These are phyloP conservation scores for Trichomycterus rosablanca DNA, from an alignment of 2,113 vertebrate species.

Conservation along the genomic window DNA sequence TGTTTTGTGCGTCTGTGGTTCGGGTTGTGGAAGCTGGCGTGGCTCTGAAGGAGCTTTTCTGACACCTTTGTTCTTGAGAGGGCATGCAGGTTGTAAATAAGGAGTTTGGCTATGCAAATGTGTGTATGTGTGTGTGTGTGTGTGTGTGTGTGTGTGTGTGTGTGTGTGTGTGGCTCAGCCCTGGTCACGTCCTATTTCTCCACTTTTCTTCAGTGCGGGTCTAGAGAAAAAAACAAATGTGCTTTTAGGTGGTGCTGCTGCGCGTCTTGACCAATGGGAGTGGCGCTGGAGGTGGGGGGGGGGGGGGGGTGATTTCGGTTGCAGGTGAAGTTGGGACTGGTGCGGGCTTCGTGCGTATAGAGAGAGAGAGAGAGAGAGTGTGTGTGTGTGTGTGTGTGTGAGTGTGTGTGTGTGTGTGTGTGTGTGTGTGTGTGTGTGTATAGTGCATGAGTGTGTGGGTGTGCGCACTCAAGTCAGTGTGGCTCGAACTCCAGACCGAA, in stretches of 20 bases:
- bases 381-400: constrained; percentile 6
- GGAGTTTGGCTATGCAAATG: constrained; percentile 5
- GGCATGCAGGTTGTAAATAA: background rate
- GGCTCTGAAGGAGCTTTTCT: too few species aligned
- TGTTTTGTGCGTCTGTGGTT: too few species aligned
- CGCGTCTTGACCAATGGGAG: constrained; percentile 1
- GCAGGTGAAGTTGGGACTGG: constrained; percentile 1
- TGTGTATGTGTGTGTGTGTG: constrained; percentile 5
- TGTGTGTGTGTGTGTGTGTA: background rate
- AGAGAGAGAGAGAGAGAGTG: background rate
- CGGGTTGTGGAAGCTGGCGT: too few species aligned
- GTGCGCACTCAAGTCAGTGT: constrained; percentile 1
- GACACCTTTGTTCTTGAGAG: background rate
- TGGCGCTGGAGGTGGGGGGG: background rate
- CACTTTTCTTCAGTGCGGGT: background rate
- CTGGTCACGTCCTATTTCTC: constrained; percentile 1
- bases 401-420: background rate
- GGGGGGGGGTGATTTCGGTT: background rate
- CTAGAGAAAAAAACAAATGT: too few species aligned
- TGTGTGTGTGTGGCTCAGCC: constrained; percentile 1
- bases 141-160: constrained; percentile 6
- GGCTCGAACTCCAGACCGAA: constrained; percentile 40
- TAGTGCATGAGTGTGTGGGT: background rate
- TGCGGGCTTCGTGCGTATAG: background rate
- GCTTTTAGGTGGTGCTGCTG: background rate